Evolutionary conservation across 1,140 invertebrate species (phyloP).

Genomic region (Ylistrum balloti): DNA sequence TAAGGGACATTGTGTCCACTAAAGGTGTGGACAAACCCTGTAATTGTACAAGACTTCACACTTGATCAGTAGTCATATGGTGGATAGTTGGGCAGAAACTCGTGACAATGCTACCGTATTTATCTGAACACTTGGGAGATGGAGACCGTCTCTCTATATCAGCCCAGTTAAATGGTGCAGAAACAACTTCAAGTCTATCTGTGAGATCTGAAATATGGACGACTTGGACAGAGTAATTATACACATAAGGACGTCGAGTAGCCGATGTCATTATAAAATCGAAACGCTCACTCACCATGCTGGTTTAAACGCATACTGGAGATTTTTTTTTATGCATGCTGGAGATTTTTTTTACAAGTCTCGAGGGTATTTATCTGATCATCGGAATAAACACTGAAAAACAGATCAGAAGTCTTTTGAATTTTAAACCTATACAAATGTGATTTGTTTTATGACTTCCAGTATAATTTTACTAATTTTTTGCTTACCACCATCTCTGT

Average conservation of each 20-base stretch:
- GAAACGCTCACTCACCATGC: neutral
- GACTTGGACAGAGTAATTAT: neutral
- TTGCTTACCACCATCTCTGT: neutral
- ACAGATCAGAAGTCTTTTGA: neutral
- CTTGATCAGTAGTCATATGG: neutral
- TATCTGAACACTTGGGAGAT: neutral
- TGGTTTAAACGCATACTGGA: too few relatives aligned
- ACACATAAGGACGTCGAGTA: neutral
- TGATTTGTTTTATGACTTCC: neutral
- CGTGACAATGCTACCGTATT: neutral
- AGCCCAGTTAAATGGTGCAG: constrained; percentile 1
- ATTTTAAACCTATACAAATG: neutral
- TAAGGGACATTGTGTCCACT: neutral
- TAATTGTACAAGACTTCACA: neutral
- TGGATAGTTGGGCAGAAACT: neutral
- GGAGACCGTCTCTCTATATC: neutral
- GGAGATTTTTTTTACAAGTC: too few relatives aligned
- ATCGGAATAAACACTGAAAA: neutral
- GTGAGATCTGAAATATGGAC: neutral
- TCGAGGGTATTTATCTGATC: neutral
- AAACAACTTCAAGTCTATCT: neutral
- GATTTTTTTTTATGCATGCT: neutral
- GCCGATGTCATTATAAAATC: neutral
- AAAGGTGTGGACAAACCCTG: neutral
- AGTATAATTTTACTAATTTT: neutral